Evolutionary conservation across 2,888 invertebrate genomes (phyloP).

Genomic region (Tetanocera ferruginea): DNA sequence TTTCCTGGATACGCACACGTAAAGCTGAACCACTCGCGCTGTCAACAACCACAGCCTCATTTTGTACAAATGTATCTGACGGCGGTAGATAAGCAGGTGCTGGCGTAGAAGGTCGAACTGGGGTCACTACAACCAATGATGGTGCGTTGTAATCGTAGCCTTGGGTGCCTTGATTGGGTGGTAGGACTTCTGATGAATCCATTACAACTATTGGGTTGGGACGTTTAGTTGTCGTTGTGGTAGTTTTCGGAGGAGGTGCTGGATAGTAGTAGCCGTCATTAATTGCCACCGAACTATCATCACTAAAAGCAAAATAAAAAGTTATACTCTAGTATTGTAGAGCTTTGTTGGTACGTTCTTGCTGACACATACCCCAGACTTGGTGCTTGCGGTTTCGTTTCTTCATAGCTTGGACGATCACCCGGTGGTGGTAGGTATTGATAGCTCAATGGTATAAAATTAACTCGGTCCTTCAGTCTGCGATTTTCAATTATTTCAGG

Average conservation of each 20-base stretch:
- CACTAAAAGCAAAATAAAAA: constrained; percentile 1
- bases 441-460: constrained; percentile 62
- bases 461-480: constrained; percentile 51
- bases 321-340: too few relatives aligned
- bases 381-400: constrained; percentile 50
- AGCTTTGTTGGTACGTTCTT: not conserved
- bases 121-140: constrained; percentile 28
- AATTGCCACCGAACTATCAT: not conserved
- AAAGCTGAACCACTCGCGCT: constrained; percentile 47
- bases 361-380: constrained; percentile 28
- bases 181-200: constrained; percentile 51
- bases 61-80: not conserved
- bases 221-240: constrained; percentile 44
- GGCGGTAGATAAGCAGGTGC: constrained; percentile 58
- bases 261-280: constrained; percentile 56
- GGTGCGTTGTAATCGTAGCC: constrained; percentile 63
- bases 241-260: constrained; percentile 40
- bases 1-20: constrained; percentile 63
- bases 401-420: constrained; percentile 60
- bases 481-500: constrained; percentile 67
- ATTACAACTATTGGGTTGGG: constrained; percentile 58
- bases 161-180: constrained; percentile 38
- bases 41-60: not conserved
- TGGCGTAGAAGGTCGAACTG: constrained; percentile 54
- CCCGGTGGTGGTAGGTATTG: constrained; percentile 61